Evolutionary conservation across 2,888 invertebrate species (phyloP), one percentile per base, ranked within the genome.

Genomic region (Leucoptera coffeella): DNA sequence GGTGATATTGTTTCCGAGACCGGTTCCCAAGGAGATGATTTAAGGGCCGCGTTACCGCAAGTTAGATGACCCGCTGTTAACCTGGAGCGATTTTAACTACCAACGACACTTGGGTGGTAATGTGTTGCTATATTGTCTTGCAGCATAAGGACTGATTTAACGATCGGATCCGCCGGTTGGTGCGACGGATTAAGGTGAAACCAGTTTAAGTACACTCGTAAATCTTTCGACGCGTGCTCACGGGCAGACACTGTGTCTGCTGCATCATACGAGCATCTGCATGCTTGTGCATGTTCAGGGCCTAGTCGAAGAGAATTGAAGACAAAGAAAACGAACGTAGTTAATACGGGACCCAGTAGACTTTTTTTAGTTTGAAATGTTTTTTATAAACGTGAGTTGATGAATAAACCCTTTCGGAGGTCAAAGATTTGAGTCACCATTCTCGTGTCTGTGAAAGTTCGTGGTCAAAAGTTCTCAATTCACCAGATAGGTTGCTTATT

Each of bases 141-240:
- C 42, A 47, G 53, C 52, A 47, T 53, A 57, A 55, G 56, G 52
- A 49, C 54, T 50, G 52, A 50, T 52, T 61, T 62, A 61, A 64
- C 60, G 60, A 62, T 61, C 60, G 60, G 58, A 64, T 64, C 56
- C 47, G 45, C 46, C 52, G 52, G 57, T 56, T 58, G 53, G 51
- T 57, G 48, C 52, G 27, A 23, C 27, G 22, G 25, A 25, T 59
- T 61, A 61, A 62, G 59, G 59, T 55, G 48, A 53, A 62, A 62
- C 60, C 62, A 57, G 62, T 62, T 64, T 61, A 59, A 64, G 61
- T 60, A 58, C 55, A 61, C 58, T 59, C 62, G 60, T 64, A 64
- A 61, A 62, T 64, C 59, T 58, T 43, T 38, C 35, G 41, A 47
- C 59, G 53, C 60, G 60, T 60, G 60, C 58, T 58, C 54, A 53